phyloP scores from a whole-genome alignment of 1,140 invertebrate species.

The Lucilia cuprina region DNA sequence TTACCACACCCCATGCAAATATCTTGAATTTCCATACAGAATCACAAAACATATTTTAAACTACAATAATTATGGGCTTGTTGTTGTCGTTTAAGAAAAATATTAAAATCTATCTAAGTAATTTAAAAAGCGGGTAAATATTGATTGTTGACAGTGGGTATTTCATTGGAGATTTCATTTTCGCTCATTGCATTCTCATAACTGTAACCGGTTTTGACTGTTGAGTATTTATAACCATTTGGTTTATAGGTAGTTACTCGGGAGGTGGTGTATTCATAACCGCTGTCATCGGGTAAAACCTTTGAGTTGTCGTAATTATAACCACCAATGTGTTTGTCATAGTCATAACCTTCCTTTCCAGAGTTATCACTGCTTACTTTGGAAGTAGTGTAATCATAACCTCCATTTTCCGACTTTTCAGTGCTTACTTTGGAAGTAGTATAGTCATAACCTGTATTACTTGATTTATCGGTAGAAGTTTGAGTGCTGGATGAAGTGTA shows the following conservation, averaged over 20 bases:
- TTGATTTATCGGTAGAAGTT: no score
- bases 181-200: neutral
- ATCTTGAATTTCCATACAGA: neutral
- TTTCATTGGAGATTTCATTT: neutral
- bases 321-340: neutral
- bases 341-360: neutral
- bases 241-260: neutral
- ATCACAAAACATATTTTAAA: neutral
- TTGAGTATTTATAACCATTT: neutral
- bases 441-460: no score
- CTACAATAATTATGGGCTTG: neutral
- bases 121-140: conserved; percentile 7
- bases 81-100: neutral
- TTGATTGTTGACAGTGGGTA: neutral
- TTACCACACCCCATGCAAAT: neutral
- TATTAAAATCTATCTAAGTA: neutral
- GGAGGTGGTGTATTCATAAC: neutral
- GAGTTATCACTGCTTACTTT: neutral
- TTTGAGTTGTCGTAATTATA: neutral
- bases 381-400: neutral
- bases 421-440: neutral
- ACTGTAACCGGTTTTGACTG: neutral
- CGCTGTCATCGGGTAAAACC: neutral
- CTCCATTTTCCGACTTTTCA: neutral
- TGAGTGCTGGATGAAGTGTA: neutral